Percentiles rank a stretch among this genome's conserved stretches.
These are phyloP conservation scores for Heliothis peltigera DNA, from an alignment of 2,888 invertebrate genomes.

Conservation along the genomic window DNA sequence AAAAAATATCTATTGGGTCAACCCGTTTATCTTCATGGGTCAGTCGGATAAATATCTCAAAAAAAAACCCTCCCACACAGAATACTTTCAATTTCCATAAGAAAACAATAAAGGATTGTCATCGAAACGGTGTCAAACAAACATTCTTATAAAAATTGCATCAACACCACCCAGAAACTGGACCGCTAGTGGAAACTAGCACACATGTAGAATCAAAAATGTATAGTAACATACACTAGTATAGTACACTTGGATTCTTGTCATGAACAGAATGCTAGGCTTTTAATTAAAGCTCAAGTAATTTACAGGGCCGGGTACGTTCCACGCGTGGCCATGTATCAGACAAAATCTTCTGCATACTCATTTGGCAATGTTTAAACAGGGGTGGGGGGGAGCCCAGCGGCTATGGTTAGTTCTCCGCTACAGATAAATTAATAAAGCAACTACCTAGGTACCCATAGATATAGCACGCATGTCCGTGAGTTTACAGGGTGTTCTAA, in stretches of 20 bases:
- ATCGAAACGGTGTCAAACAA: too few species aligned
- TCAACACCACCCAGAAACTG: too few species aligned
- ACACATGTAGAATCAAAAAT: too few species aligned
- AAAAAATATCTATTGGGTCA: too few species aligned
- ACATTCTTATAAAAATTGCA: too few species aligned
- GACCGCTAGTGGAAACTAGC: too few species aligned
- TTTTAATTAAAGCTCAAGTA: conserved; percentile 89
- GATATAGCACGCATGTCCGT: conserved; percentile 84
- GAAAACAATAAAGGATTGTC: too few species aligned
- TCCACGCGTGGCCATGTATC: conserved; percentile 82
- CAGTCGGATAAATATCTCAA: too few species aligned
- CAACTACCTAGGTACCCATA: conserved; percentile 78
- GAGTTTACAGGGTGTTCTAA: conserved; percentile 74
- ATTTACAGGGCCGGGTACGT: conserved; percentile 82
- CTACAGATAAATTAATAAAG: conserved; percentile 90
- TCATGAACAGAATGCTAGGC: conserved; percentile 88
- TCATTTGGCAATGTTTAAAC: conserved; percentile 89
- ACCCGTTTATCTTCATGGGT: too few species aligned
- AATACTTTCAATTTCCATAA: too few species aligned
- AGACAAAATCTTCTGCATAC: conserved; percentile 87
- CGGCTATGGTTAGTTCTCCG: conserved; percentile 87
- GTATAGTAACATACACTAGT: conserved; percentile 71
- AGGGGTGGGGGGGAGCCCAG: conserved; percentile 68
- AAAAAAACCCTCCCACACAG: too few species aligned
- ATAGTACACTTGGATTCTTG: conserved; percentile 84